Conservation (phyloP, 2,113 vertebrate genomes). For the Dinomys branickii region DNA sequence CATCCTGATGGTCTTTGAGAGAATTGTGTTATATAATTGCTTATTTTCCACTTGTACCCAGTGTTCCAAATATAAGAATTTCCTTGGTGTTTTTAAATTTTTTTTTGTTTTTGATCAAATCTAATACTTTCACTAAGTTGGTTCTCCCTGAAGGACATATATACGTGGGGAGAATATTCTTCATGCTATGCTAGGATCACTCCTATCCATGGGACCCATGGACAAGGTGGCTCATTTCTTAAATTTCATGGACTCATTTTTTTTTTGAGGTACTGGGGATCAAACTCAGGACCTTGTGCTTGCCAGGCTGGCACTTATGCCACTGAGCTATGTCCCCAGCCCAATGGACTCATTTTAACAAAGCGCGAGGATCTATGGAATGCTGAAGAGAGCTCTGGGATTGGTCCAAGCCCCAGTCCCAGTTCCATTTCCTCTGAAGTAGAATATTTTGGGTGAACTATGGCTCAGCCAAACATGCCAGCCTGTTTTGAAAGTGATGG, state of each 20-base stretch:
- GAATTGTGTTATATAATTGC: neutral
- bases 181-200: neutral
- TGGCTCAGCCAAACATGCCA: neutral
- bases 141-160: neutral
- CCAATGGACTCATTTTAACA: neutral
- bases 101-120: conserved; percentile 20
- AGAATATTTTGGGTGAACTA: neutral
- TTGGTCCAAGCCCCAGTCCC: neutral
- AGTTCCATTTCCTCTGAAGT: neutral
- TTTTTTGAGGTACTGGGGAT: no score
- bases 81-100: neutral
- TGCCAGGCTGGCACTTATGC: no score
- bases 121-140: neutral
- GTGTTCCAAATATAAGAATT: neutral
- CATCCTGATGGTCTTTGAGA: conserved; percentile 2
- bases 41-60: neutral
- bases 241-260: neutral
- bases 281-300: no score
- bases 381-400: neutral
- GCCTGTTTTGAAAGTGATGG: conserved; percentile 35
- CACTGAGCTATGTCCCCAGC: no score
- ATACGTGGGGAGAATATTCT: neutral
- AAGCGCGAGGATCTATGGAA: neutral
- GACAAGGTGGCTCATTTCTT: neutral
- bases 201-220: neutral